Evolutionary conservation across 2,113 vertebrate genomes (phyloP).

Genomic region (Rhynchomys soricoides): DNA sequence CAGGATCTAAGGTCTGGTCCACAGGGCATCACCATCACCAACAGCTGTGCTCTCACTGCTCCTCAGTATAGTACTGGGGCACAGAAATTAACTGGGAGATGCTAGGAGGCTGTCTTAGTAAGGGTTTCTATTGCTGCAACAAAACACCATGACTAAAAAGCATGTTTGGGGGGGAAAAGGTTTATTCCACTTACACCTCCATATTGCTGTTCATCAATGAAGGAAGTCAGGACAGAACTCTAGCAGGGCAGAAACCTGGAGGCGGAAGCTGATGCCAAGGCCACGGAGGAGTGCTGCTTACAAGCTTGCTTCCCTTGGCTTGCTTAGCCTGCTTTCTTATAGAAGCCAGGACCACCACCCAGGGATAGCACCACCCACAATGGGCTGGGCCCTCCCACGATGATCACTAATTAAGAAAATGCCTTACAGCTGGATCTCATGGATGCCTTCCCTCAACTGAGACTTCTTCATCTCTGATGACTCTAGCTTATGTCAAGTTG

Average conservation of each 20-base stretch:
- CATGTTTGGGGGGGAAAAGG: neutral
- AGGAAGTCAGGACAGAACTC: neutral
- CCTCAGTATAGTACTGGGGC: neutral
- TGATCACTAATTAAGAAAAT: neutral
- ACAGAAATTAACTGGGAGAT: neutral
- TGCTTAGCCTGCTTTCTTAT: neutral
- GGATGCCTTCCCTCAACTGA: neutral
- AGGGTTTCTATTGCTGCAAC: neutral
- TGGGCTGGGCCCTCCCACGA: neutral
- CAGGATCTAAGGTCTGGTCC: neutral
- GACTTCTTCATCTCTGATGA: neutral
- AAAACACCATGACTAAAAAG: neutral
- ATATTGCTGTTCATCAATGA: neutral
- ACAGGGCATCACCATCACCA: accelerated
- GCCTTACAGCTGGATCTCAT: neutral
- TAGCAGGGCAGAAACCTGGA: neutral
- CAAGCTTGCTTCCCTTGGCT: neutral
- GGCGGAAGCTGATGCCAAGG: neutral
- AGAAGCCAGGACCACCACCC: neutral
- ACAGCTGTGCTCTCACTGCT: neutral
- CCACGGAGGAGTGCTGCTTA: neutral
- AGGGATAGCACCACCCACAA: neutral
- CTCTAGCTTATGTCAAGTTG: neutral
- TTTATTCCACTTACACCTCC: neutral
- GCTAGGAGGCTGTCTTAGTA: neutral